Evolutionary conservation across 1,140 invertebrate species (phyloP), one percentile per base, ranked within the genome.

Genomic region (Drosophila triauraria): DNA sequence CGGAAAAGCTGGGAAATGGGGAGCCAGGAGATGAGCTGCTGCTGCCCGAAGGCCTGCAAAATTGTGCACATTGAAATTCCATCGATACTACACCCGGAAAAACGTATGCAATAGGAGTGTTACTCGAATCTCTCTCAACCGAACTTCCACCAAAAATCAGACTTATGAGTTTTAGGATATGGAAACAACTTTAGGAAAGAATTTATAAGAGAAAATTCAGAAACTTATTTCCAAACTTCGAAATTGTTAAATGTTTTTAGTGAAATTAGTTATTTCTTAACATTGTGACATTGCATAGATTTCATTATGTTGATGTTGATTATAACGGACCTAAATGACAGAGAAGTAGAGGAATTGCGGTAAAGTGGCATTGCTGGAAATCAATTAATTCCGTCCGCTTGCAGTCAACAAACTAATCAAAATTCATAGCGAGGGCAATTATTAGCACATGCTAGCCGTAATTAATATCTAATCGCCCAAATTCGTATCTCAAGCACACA

Each of bases 351-450:
- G 30, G 2, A 12, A 54, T 4, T 15, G 20, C 9, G 23, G 20
- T n/a, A 8, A 13, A 20, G 12, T 17, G 9, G 12, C 12, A 46
- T 25, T 13, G 7, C 27, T 20, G 57, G 20, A 62, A 62, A 62
- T 63, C 63, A 62, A 65, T 62, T 63, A 62, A 46, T 46, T 13
- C 9, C 43, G 6, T 35, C 27, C 17, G 8, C 27, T 20, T 3
- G 17, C 10, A 20, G 3, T n/a, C 32, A 9, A 27, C 23, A 50
- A 48, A 51, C 44, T 27, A 51, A 72, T 72, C 53, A 51, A 72
- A 72, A 72, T 72, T 72, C 53, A 71, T 69, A 42, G 17, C 53
- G 13, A 44, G 54, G 43, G 27, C 62, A 77, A 77, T 77, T 77
- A 76, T 76, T 57, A 59, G 10, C 57, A 74, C 42, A 62, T 74